phyloP scores from a whole-genome alignment of 2,113 vertebrate species.

The Castor canadensis region DNA sequence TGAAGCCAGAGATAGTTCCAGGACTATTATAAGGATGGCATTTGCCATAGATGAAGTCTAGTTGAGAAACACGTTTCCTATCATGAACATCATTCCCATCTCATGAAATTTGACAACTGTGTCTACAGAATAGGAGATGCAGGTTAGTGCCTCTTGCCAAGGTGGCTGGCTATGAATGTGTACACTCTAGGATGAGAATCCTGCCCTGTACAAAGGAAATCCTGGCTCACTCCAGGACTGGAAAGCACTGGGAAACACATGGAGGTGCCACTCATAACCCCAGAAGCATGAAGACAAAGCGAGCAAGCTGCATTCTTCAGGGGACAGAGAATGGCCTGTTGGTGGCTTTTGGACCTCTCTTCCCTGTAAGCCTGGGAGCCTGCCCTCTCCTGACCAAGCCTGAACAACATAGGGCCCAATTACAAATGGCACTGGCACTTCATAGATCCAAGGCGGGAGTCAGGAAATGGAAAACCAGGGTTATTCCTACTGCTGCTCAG shows the following conservation, averaged over 20 bases:
- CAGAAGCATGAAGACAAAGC: background rate
- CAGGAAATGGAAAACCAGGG: background rate
- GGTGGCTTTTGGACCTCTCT: background rate
- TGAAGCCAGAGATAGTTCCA: constrained; percentile 29
- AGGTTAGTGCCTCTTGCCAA: background rate
- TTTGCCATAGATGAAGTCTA: background rate
- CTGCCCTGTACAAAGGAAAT: background rate
- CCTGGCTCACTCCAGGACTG: background rate
- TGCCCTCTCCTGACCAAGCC: background rate
- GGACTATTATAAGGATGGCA: background rate
- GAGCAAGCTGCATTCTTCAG: background rate
- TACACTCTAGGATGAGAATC: background rate
- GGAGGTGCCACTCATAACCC: background rate
- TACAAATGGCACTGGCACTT: background rate
- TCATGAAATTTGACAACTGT: background rate
- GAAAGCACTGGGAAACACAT: background rate
- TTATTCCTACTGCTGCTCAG: background rate
- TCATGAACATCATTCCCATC: background rate
- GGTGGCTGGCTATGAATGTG: background rate
- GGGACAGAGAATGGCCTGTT: background rate
- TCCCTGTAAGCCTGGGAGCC: background rate
- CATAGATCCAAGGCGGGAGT: background rate
- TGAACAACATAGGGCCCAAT: background rate
- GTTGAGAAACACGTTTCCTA: background rate
- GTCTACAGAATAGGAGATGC: background rate